Conservation (phyloP, 1,140 invertebrate genomes). For the Arion vulgaris region DNA sequence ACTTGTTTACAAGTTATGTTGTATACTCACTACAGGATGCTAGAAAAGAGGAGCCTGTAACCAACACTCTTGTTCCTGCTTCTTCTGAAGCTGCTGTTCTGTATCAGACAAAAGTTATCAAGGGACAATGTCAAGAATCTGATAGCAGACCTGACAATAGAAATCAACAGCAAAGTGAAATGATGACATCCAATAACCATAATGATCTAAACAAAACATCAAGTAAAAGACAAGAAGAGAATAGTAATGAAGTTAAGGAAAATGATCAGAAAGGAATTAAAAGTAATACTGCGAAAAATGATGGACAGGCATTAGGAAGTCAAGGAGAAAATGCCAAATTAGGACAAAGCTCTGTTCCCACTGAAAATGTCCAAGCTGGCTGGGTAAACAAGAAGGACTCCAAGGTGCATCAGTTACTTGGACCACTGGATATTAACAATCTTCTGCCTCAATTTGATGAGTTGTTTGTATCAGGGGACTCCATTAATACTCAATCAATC, state of each 20-base stretch:
- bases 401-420: neutral
- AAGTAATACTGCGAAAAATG: neutral
- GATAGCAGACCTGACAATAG: constrained; percentile 1
- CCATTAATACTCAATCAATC: neutral
- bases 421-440: constrained; percentile 4
- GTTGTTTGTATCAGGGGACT: neutral
- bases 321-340: neutral
- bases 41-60: neutral
- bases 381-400: neutral
- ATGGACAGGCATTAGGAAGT: neutral
- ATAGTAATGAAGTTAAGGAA: neutral
- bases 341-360: neutral
- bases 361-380: neutral
- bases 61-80: neutral
- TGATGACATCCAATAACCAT: neutral
- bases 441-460: constrained; percentile 17
- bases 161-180: neutral
- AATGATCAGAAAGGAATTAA: neutral
- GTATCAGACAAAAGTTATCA: neutral
- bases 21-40: neutral
- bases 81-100: neutral
- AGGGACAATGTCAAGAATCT: constrained; percentile 1
- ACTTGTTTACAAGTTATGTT: neutral
- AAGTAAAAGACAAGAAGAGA: neutral
- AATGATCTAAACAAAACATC: neutral